Conservation (phyloP, 1,140 invertebrate genomes). For the Lordiphosa collinella region DNA sequence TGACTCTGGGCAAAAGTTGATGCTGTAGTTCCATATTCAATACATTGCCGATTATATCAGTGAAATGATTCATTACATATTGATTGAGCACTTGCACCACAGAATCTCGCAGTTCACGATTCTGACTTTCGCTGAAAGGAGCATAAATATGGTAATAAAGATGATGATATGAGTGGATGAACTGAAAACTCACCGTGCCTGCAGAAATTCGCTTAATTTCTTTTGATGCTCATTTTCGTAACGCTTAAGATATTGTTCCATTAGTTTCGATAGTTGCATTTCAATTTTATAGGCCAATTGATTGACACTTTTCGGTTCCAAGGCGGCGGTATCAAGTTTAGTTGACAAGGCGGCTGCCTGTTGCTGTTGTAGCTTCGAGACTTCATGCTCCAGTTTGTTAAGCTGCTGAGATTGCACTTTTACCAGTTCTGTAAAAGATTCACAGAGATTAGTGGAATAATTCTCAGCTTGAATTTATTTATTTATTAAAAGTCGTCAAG, state of each 20-base stretch:
- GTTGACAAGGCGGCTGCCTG: not conserved
- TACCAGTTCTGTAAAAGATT: slow-evolving; percentile 39
- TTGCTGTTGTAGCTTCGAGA: slow-evolving; percentile 40
- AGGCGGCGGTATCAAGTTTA: slow-evolving; percentile 3
- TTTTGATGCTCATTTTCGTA: slow-evolving; percentile 80
- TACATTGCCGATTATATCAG: slow-evolving; percentile 79
- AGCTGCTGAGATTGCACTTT: slow-evolving; percentile 67
- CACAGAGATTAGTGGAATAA: slow-evolving; percentile 6
- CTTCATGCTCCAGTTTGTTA: slow-evolving; percentile 57
- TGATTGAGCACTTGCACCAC: slow-evolving; percentile 78
- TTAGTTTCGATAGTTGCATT: slow-evolving; percentile 72
- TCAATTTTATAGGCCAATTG: slow-evolving; percentile 74
- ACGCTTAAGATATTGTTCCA: slow-evolving; percentile 76
- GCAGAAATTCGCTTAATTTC: slow-evolving; percentile 60
- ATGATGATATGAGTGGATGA: no score
- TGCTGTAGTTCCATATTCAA: slow-evolving; percentile 80
- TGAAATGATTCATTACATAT: slow-evolving; percentile 79
- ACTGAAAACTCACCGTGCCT: slow-evolving; percentile 36
- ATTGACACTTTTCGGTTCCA: slow-evolving; percentile 54
- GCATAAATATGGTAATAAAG: not conserved
- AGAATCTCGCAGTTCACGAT: slow-evolving; percentile 80
- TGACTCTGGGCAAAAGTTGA: slow-evolving; percentile 81
- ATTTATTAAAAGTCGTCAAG: no score
- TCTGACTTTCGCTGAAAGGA: slow-evolving; percentile 58
- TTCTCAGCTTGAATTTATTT: no score